Conservation (phyloP, 2,888 invertebrate genomes). For the Diarsia brunnea region DNA sequence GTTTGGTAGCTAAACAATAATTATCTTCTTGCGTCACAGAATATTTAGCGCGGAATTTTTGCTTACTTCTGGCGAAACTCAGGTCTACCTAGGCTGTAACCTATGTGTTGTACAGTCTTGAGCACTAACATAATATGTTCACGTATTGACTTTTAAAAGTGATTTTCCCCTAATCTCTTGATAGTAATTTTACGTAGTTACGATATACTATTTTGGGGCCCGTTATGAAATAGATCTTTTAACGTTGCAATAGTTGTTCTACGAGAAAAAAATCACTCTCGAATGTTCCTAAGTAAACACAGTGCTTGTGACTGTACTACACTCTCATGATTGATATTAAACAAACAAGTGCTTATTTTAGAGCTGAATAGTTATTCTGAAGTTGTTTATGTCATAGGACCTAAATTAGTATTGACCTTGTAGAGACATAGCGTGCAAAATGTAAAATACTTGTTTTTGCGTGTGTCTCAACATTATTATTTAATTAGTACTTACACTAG, state of each 20-base stretch:
- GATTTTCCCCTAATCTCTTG: too few species aligned
- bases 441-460: not conserved
- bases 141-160: too few species aligned
- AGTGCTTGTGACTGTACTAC: too few species aligned
- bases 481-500: too few species aligned
- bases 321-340: not conserved
- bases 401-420: not conserved
- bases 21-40: conserved; percentile 18
- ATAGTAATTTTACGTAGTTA: too few species aligned
- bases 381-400: not conserved
- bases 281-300: too few species aligned
- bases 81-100: conserved; percentile 1
- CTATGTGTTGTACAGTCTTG: not conserved
- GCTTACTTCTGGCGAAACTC: conserved; percentile 27
- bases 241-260: too few species aligned
- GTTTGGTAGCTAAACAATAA: not conserved
- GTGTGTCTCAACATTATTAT: not conserved
- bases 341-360: not conserved
- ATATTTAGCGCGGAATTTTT: conserved; percentile 25
- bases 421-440: not conserved
- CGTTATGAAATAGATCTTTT: too few species aligned
- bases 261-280: too few species aligned
- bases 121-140: too few species aligned
- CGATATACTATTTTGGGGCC: too few species aligned
- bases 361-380: not conserved